phyloP scores from a whole-genome alignment of 2,113 vertebrate species.

The Ursus arctos region DNA sequence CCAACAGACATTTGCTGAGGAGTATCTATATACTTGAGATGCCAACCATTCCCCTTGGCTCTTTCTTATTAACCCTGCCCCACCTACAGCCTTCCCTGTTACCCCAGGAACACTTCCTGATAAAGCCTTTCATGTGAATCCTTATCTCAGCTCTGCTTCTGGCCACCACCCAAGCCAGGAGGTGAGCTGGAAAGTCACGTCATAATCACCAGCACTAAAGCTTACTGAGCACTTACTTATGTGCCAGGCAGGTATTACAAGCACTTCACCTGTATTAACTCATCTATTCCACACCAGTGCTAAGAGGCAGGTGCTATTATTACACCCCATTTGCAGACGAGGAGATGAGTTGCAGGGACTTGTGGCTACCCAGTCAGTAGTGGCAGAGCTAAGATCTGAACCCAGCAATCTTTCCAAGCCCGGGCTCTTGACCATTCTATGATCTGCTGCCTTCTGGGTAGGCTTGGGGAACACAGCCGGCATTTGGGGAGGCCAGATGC shows the following conservation, averaged over 20 bases:
- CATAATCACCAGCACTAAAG: rapidly evolving
- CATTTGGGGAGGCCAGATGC: neutral
- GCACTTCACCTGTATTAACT: neutral
- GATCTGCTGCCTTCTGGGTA: neutral
- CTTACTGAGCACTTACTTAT: neutral
- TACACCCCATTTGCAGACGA: neutral
- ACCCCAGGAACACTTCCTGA: neutral
- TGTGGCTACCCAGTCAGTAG: neutral
- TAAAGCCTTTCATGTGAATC: neutral
- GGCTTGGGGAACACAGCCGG: neutral
- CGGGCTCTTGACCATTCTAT: neutral
- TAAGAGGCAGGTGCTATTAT: neutral
- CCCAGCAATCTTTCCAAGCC: neutral
- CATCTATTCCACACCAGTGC: rapidly evolving
- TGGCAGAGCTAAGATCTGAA: neutral
- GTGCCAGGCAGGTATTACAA: neutral
- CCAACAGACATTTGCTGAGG: neutral
- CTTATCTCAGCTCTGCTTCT: neutral
- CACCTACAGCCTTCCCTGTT: neutral
- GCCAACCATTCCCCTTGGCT: neutral
- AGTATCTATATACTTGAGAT: neutral
- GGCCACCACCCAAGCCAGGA: neutral
- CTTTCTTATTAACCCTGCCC: neutral
- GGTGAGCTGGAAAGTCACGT: neutral
- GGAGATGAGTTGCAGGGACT: neutral